Base-by-base conservation (phyloP, 1,140 invertebrate genomes). In the Papilio polytes region DNA sequence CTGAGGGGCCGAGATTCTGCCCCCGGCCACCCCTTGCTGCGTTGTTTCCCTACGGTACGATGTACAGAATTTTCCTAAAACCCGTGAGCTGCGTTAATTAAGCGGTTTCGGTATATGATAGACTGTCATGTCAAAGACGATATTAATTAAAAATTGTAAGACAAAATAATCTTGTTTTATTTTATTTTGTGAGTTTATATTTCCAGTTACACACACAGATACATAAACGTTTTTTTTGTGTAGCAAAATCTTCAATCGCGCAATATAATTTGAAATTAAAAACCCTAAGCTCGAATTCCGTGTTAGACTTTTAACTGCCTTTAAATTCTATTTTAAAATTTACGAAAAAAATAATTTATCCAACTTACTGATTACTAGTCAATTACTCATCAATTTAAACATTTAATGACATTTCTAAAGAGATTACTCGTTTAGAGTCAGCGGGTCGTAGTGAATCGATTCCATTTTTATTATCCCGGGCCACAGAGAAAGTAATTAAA, bases 1-100 rank as follows among this genome's bases (percentile, higher is more conserved):
- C 90, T 85, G 87, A 91, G 91, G 90, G 87, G 88, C 82, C 85
- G 87, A 83, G 85, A 87, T 88, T 86, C 82, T 82, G 82, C 83
- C 85, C 31, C 88, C 59, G 44, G 80, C 15, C 80, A 63, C 73
- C 80, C 53, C 74, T 74, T 74, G 18, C 18, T 48, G 20, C 10
- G 22, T 10, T 46, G 12, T 22, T 76, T 76, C 20, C 74, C 20
- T 22, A 26, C 46, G 22, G 20, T 31, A 76, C 20, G 51, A 48
- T 51, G 46, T 31, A 48, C 31, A 53, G 46, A 76, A 76, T 51
- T 51, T 76, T 46, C 46, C 46, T 31, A 76, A 76, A 76, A 76
- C 44, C 12, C 44, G 22, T 26, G 10, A 46, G 6, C 20, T 46
- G 9, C n/a, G 72, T 46, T 74, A 74, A 74, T 74, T 70, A 70